Evolutionary conservation across 2,797 vertebrate species (phyloP).

Genomic region (Alexandromys oeconomus): DNA sequence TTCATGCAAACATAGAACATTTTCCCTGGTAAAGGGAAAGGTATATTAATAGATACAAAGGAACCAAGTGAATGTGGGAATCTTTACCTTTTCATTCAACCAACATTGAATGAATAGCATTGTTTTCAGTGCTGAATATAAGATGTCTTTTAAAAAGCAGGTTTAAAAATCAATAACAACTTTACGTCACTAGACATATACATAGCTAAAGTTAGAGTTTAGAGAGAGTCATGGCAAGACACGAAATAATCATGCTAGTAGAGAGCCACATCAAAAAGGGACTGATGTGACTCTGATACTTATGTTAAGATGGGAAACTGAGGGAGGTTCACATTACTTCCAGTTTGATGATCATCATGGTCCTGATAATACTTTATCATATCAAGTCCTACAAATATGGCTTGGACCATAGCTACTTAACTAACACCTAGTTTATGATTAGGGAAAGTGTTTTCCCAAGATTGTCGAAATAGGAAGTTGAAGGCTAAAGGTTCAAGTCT

Average conservation of each 20-base stretch:
- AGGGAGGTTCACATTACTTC: background rate
- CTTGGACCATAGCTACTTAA: background rate
- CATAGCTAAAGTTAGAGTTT: background rate
- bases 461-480: background rate
- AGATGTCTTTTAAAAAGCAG: background rate
- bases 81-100: background rate
- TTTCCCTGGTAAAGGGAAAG: background rate
- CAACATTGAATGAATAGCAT: background rate
- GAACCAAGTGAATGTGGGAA: background rate
- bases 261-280: background rate
- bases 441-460: background rate
- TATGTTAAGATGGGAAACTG: background rate
- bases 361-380: background rate
- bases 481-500: background rate
- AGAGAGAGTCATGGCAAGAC: background rate
- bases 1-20: background rate
- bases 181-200: background rate
- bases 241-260: background rate
- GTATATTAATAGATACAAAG: background rate
- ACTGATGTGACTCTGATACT: background rate
- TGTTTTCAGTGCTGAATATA: background rate
- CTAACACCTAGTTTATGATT: background rate
- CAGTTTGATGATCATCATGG: background rate
- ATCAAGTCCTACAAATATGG: background rate
- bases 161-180: background rate